Base-by-base conservation (phyloP, 2,113 vertebrate species). In the Miniopterus natalensis region DNA sequence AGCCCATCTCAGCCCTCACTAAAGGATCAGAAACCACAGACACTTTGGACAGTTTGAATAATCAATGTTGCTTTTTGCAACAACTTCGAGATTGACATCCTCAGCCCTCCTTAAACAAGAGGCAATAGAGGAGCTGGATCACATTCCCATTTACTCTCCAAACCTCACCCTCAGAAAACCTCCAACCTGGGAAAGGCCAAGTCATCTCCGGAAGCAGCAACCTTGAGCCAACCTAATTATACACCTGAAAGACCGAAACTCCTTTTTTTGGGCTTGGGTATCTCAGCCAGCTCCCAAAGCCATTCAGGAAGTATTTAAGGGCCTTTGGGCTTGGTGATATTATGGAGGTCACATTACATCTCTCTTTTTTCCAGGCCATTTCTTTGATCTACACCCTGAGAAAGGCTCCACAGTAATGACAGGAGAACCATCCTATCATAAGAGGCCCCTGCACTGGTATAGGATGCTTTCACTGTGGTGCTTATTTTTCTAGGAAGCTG, bases 401-500 rank as follows among this genome's bases (percentile, higher is more conserved):
- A 66, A 71, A 42, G 29, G 49, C 31, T 89, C 94, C 27, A 23
- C 14, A 21, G 31, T 27, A 86, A 40, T 71, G 15, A 31, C 53
- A 70, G 49, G n/a, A 81, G 23, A 83, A 53, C 25, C 11, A 29
- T 55, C 9, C 51, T 93, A 57, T 83, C 51, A 55, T 42, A 90
- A 47, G n/a, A 85, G 29, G 6, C 12, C n/a, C 23, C 36, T 81
- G 73, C 17, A 68, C n/a, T 86, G 80, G n/a, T 49, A 79, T 15
- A 93, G 68, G 15, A 36, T 47, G 42, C 31, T 65, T 85, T 84
- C 18, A 70, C 6, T 47, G 31, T 75, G 63, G 14, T 21, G 20
- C 47, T 80, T 85, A 7, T 65, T 92, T 91, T 85, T 80, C 47
- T 92, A 92, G 27, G 65, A 96, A 93, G 20, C 21, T 57, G 21